Evolutionary conservation across 2,113 vertebrate species (phyloP).

Genomic region (Thomomys bottae): DNA sequence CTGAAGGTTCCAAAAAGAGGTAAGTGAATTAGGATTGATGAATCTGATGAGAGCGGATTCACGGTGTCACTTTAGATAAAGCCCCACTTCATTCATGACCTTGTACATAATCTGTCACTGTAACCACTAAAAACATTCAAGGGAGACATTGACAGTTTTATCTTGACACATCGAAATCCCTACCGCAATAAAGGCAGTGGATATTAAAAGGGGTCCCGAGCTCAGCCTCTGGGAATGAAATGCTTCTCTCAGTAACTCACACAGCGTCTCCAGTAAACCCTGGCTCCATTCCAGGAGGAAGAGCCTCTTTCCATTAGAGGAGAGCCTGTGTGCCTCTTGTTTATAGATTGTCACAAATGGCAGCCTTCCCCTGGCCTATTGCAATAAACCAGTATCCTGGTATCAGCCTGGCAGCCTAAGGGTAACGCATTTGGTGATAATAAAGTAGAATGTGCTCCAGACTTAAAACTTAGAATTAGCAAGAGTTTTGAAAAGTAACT

Average conservation of each 20-base stretch:
- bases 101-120: constrained; percentile 51
- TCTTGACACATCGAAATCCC: constrained; percentile 50
- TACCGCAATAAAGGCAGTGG: constrained; percentile 20
- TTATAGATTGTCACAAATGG: constrained; percentile 58
- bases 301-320: constrained; percentile 45
- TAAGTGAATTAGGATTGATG: constrained; percentile 83
- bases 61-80: constrained; percentile 79
- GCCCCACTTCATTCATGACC: constrained; percentile 56
- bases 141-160: constrained; percentile 43
- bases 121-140: constrained; percentile 59
- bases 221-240: constrained; percentile 17
- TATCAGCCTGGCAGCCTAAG: background rate
- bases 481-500: background rate
- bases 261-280: background rate
- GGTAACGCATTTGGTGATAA: background rate
- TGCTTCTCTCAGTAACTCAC: constrained; percentile 45
- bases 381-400: background rate
- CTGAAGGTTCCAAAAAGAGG: constrained; percentile 64
- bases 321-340: background rate
- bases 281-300: constrained; percentile 40
- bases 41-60: constrained; percentile 73
- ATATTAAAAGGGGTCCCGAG: constrained; percentile 57
- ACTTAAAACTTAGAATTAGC: background rate
- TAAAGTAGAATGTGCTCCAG: background rate
- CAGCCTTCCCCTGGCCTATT: constrained; percentile 4